Evolutionary conservation across 2,888 invertebrate genomes (phyloP).

Genomic region (Petrolisthes manimaculis): DNA sequence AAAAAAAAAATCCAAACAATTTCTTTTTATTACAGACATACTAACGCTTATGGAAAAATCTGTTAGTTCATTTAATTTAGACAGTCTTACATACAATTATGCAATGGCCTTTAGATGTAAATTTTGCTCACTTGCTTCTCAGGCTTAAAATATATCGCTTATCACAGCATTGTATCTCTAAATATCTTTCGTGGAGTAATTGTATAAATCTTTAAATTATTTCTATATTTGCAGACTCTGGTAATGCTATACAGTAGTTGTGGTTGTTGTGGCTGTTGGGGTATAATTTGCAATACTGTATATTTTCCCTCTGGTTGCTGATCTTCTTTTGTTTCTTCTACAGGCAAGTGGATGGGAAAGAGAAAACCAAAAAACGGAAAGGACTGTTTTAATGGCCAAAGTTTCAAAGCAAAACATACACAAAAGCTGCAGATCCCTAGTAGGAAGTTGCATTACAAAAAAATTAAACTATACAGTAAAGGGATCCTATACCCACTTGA

Average conservation of each 20-base stretch:
- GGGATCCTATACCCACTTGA: constrained; percentile 1
- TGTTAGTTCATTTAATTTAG: no score
- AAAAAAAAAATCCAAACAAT: no score
- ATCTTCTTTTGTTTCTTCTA: constrained; percentile 55
- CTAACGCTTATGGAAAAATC: no score
- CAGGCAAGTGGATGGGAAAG: constrained; percentile 66
- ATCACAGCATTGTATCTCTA: neutral
- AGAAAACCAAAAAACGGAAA: constrained; percentile 65
- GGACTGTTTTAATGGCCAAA: constrained; percentile 64
- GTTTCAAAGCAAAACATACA: constrained; percentile 37
- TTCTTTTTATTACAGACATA: no score
- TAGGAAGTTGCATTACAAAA: constrained; percentile 3
- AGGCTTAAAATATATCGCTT: constrained; percentile 5
- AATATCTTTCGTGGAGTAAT: constrained; percentile 1
- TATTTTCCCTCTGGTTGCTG: constrained; percentile 48
- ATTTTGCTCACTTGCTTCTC: neutral
- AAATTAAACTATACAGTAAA: neutral
- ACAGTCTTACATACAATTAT: no score
- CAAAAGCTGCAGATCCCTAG: neutral
- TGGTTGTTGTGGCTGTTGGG: constrained; percentile 20
- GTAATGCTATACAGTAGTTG: constrained; percentile 17
- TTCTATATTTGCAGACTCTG: constrained; percentile 18
- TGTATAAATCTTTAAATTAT: neutral
- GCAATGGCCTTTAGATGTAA: neutral
- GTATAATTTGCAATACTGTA: neutral